phyloP scores from a whole-genome alignment of 2,797 vertebrate species.

The Tokudaia muenninki region DNA sequence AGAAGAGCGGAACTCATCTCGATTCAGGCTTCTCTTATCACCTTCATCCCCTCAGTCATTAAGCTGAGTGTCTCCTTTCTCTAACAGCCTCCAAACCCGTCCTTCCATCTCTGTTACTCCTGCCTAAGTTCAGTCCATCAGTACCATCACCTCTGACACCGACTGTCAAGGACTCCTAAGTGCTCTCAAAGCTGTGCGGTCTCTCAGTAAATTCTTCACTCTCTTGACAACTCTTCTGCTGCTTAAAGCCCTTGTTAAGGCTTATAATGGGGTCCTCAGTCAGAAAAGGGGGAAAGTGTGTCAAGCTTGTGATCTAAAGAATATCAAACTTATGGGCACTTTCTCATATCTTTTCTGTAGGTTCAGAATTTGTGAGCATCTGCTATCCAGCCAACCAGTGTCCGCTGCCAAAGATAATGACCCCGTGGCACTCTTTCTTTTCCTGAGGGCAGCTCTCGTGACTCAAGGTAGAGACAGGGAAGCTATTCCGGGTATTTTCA shows the following conservation, averaged over 20 bases:
- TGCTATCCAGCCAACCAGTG: not conserved
- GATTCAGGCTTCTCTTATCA: not conserved
- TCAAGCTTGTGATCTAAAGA: not conserved
- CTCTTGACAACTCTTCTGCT: not conserved
- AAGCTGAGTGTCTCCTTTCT: not conserved
- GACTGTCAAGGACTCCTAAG: not conserved
- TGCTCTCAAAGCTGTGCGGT: not conserved
- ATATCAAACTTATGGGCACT: not conserved
- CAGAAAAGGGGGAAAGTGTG: not conserved
- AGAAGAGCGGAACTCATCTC: not conserved
- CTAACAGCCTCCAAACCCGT: not conserved
- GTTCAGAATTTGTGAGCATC: slow-evolving; percentile 30
- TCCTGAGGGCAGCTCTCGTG: not conserved
- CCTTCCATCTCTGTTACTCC: not conserved
- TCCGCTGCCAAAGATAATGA: not conserved
- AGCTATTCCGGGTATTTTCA: not conserved
- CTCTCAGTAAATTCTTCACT: not conserved
- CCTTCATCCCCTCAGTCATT: not conserved
- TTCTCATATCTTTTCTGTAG: not conserved
- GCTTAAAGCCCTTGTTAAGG: slow-evolving; percentile 7
- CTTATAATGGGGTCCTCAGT: not conserved
- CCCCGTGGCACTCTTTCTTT: not conserved
- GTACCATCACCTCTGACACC: not conserved
- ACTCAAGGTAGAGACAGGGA: not conserved
- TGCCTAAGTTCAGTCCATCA: not conserved